These are phyloP conservation scores for Sebastiscus tertius DNA, from an alignment of 2,797 vertebrate species.

Conservation along the genomic window DNA sequence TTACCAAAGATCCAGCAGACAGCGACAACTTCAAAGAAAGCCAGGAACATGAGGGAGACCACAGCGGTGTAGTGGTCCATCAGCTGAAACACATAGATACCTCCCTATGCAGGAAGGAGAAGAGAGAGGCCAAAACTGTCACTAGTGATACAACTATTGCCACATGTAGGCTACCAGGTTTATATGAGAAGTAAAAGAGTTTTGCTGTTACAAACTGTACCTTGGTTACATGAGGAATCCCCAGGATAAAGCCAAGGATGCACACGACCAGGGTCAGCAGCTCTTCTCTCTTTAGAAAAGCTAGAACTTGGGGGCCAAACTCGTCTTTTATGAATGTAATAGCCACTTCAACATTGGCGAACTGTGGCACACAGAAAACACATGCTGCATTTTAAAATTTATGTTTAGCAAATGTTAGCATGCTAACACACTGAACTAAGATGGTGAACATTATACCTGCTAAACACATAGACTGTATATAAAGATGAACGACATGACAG, in stretches of 20 bases:
- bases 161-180: background rate
- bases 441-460: background rate
- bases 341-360: conserved; percentile 81
- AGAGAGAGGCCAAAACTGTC: background rate
- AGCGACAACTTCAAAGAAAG: conserved; percentile 82
- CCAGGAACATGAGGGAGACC: conserved; percentile 81
- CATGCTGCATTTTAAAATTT: background rate
- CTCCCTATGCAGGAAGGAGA: conserved; percentile 57
- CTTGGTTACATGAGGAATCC: conserved; percentile 81
- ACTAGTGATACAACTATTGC: background rate
- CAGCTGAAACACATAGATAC: conserved; percentile 84
- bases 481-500: too few species aligned
- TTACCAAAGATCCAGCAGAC: conserved; percentile 84
- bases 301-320: conserved; percentile 65
- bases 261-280: conserved; percentile 75
- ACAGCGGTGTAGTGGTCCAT: conserved; percentile 85
- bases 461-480: background rate
- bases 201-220: conserved; percentile 48
- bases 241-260: conserved; percentile 67
- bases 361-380: conserved; percentile 66
- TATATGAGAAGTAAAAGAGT: background rate
- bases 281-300: conserved; percentile 77
- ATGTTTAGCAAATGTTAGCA: background rate
- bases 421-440: background rate
- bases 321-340: conserved; percentile 81